Evolutionary conservation across 1,140 invertebrate genomes (phyloP), one percentile per base, ranked within the genome.

Genomic region (Leucophenga varia): DNA sequence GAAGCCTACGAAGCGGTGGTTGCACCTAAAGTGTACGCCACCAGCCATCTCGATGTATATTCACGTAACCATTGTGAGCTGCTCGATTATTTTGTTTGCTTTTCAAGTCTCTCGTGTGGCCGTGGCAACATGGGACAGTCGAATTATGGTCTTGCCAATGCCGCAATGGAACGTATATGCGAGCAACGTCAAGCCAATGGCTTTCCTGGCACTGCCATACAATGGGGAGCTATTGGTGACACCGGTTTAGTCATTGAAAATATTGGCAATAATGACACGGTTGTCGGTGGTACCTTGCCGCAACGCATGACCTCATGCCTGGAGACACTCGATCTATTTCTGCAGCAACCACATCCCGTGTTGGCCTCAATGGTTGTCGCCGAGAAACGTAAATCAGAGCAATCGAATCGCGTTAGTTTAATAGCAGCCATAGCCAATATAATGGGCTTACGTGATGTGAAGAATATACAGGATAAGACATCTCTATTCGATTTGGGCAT

Each of bases 201-300:
- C 8, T 76, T 93, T 20, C 88, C 89, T 42, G 85, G 81, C 30
- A 78, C 94, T 12, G 93, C 95, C 12, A 92, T 98, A 52, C 95
- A 98, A 75, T 98, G 95, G 95, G 96, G 96, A 57, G 93, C 94
- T 16, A 92, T 98, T 57, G 95, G 93, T 52, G 95, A 98, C 76
- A 96, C 98, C 12, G 96, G 95, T 36, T 79, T 98, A 8, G 83
- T 97, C 44, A 74, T 91, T 40, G 91, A 96, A 52, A 87, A 83
- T 22, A 86, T 95, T 83, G 89, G 89, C 20, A 82, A 81, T 49
- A 93, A 94, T 67, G 91, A 96, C 3, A 89, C 86, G 0, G 90
- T 91, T 47, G 83, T 97, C 41, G 91, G 91, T 25, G 95, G 95
- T 39, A 96, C 94, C 3, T 59, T 96, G 36, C 95, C 95, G 0